Base-by-base conservation (phyloP, 2,888 invertebrate species). In the Drosophila limbata region DNA sequence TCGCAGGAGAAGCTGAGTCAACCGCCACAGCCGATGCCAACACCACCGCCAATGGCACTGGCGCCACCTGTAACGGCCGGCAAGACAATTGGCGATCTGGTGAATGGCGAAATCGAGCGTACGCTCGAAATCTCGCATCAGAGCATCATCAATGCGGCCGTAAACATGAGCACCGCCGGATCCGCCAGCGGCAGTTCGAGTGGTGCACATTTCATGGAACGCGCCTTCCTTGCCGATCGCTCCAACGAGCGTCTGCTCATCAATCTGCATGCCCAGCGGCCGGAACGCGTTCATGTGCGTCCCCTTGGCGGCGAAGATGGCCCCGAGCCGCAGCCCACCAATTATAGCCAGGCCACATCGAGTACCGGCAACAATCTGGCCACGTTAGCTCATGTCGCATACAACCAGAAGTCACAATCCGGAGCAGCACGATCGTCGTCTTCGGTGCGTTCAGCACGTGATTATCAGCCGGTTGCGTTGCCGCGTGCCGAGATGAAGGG, bases 71-170 rank as follows among this genome's bases (percentile, higher is more conserved):
- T 77, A 4, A 82, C 78, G 21, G 83, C 84, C 4, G 86, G 96
- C 67, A 94, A 97, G 88, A 97, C 97, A 53, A 97, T 97, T 87
- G 97, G 97, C 11, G 97, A 97, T 93, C 94, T 97, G 79, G 96
- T 97, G 79, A 97, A 96, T 90, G 96, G 96, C 10, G 97, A 97
- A 94, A 97, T 97, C 84, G 97, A 97, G 93, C 88, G 92, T 31
- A 97, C 97, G 15, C 93, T 97, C 52, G 97, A 97, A 93, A 97
- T 97, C 88, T 96, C 97, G 56, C 96, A 97, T 93, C 97, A 97
- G 93, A 96, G 96, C 84, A 96, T 97, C 86, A 97, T 97, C 89
- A 97, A 97, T 93, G 96, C 96, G 3, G 96, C 96, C 31, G 96
- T 97, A 67, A 96, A 97, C 92, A 97, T 97, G 96, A 96, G 96